Percentiles rank a stretch among this genome's conserved stretches.
Evolutionary conservation across 2,797 vertebrate species (phyloP).

Genomic region (Heteromormyrus szaboi): DNA sequence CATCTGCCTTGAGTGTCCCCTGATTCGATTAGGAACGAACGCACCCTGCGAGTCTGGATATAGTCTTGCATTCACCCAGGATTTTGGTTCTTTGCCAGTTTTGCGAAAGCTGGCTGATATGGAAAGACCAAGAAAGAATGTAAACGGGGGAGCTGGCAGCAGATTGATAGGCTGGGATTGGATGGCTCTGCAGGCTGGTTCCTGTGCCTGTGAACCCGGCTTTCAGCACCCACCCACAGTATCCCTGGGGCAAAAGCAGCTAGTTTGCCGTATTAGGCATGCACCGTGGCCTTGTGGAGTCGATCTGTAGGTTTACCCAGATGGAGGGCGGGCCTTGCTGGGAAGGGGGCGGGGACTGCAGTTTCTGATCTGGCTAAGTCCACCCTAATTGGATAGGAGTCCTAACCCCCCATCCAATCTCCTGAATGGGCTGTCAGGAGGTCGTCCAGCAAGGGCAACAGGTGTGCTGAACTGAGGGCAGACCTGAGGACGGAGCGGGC

Average conservation of each 20-base stretch:
- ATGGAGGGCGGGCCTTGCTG: not conserved
- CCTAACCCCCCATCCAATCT: not conserved
- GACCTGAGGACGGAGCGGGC: not conserved
- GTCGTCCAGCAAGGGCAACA: conserved; percentile 4
- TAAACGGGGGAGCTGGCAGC: not conserved
- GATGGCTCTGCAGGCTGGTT: not conserved
- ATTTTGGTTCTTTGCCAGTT: not conserved
- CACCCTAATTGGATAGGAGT: conserved; percentile 24
- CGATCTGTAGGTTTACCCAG: not conserved
- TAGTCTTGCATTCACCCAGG: not conserved
- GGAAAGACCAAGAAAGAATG: not conserved
- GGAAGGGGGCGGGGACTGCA: not conserved
- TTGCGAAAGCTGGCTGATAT: not conserved
- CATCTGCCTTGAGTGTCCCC: not conserved
- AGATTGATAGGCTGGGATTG: not conserved
- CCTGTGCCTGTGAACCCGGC: not conserved
- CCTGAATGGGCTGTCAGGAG: conserved; percentile 16
- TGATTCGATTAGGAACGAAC: not conserved
- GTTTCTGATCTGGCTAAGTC: not conserved
- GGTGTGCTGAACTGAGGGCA: not conserved
- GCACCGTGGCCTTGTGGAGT: not conserved
- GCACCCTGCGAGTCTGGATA: not conserved
- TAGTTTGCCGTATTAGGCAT: not conserved
- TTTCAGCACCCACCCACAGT: not conserved
- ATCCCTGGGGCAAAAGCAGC: not conserved